These are phyloP conservation scores for Campylorhamphus procurvoides DNA, from an alignment of 2,113 vertebrate species.

Conservation along the genomic window DNA sequence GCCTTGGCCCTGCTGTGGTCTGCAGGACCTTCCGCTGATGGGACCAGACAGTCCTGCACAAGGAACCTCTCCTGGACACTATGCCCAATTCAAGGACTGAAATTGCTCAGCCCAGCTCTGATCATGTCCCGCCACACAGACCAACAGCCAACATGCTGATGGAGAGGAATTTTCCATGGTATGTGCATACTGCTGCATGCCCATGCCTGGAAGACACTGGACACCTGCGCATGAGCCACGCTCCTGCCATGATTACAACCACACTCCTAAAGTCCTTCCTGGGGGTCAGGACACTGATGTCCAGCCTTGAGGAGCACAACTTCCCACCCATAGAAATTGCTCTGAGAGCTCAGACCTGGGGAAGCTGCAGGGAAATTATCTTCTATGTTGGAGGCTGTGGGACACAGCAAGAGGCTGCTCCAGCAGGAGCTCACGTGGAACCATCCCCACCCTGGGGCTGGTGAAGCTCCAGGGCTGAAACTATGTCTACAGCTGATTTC, in stretches of 20 bases:
- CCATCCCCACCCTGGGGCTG: neutral
- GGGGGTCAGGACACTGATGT: neutral
- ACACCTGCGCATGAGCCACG: neutral
- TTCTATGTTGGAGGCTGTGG: neutral
- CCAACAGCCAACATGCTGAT: neutral
- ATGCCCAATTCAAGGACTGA: rapidly evolving
- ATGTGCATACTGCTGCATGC: neutral
- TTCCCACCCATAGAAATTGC: neutral
- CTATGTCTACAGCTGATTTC: neutral
- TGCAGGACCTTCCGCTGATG: neutral
- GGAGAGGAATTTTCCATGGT: neutral
- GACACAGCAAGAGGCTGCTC: neutral
- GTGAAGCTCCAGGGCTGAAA: neutral
- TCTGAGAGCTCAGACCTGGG: rapidly evolving
- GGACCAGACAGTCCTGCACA: neutral
- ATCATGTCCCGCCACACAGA: rapidly evolving
- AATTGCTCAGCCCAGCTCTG: neutral
- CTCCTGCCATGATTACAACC: neutral
- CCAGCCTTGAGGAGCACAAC: neutral
- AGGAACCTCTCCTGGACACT: neutral
- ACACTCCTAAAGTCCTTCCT: neutral
- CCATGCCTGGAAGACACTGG: neutral
- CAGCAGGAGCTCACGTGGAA: rapidly evolving
- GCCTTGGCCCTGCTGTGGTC: rapidly evolving
- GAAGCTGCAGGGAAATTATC: neutral